A percentile compares a stretch with the other conserved stretches of the same genome.
Conservation (phyloP, 2,888 invertebrate species). For the Drosophila mayaguana region DNA sequence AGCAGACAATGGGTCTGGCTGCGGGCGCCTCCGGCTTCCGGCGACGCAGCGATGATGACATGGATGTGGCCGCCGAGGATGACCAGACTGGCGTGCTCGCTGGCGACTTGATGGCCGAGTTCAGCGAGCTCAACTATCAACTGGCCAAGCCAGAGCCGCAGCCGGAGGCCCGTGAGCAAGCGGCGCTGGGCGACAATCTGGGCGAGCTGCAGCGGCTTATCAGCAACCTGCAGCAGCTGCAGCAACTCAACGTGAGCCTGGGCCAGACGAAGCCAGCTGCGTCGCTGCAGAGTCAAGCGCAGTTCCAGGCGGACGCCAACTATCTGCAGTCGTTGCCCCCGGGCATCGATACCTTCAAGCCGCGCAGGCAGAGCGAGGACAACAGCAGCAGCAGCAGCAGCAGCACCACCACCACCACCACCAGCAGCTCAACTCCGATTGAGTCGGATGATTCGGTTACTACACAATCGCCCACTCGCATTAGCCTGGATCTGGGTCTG, state of each 20-base stretch:
- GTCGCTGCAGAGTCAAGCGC: slow-evolving; percentile 57
- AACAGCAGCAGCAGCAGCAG: slow-evolving; percentile 17
- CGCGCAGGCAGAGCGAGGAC: slow-evolving; percentile 39
- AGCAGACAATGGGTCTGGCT: slow-evolving; percentile 55
- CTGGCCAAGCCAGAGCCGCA: slow-evolving; percentile 69
- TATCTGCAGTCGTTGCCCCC: slow-evolving; percentile 73
- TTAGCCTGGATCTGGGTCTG: slow-evolving; percentile 74
- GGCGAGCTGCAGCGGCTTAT: slow-evolving; percentile 85
- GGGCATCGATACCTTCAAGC: slow-evolving; percentile 57
- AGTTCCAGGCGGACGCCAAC: slow-evolving; percentile 76
- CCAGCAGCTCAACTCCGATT: slow-evolving; percentile 7
- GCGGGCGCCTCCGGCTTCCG: slow-evolving; percentile 60
- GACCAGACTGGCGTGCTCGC: slow-evolving; percentile 52
- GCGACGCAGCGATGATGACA: slow-evolving; percentile 67
- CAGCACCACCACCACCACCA: slow-evolving; percentile 5
- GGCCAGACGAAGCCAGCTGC: slow-evolving; percentile 7
- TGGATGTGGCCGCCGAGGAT: slow-evolving; percentile 37
- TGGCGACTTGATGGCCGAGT: slow-evolving; percentile 77
- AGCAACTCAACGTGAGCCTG: slow-evolving; percentile 78
- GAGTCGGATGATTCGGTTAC: slow-evolving; percentile 24
- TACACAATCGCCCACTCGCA: slow-evolving; percentile 71
- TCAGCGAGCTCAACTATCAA: slow-evolving; percentile 81
- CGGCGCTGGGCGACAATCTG: slow-evolving; percentile 85
- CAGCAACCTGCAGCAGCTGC: slow-evolving; percentile 84
- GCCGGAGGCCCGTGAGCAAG: slow-evolving; percentile 16